Base-by-base conservation (phyloP, 2,797 vertebrate genomes). In the Paramormyrops hopkinsi region DNA sequence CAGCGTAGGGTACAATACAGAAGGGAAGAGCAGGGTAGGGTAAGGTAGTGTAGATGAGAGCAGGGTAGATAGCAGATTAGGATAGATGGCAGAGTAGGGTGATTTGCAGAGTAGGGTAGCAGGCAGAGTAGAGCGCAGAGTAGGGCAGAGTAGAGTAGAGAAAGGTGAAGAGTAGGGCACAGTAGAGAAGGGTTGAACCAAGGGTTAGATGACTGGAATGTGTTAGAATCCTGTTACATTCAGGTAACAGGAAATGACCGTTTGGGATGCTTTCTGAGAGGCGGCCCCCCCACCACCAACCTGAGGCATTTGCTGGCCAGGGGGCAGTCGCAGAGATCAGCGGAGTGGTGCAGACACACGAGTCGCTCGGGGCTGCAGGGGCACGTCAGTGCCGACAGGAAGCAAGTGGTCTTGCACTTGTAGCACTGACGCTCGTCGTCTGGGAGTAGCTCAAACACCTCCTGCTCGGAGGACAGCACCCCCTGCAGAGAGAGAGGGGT, bases 391-490 rank as follows among this genome's bases (percentile, higher is more conserved):
- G 99, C 99, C 8, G 99, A 99, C 91, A 99, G 95, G 94, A 99
- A 99, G 91, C 99, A 99, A 0, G 98, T 99, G 22, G 99, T 99
- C 94, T 98, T 98, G 92, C 99, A 99, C 88, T 97, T 97, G 89
- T 96, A 93, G 93, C 99, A 99, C 94, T 99, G 99, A 0, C 99
- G 97, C 91, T 99, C 99, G 14, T 99, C 99, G 41, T 99, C 99
- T 17, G 98, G 98, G 90, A 99, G 93, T 90, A 99, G 95, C 88
- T 99, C 99, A 94, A 99, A 99, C 62, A 98, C 98, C 92, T 99
- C 98, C 93, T 98, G 98, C 92, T 99, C 98, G 1, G 97, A 98
- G 89, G 97, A 97, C 91, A 97, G 91, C 54, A 99, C 97, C 17
- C 98, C 99, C 99, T 99, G 91, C 41, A 91, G 92, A 89, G 86